Conservation (phyloP, 2,797 vertebrate species). For the Columba guinea region DNA sequence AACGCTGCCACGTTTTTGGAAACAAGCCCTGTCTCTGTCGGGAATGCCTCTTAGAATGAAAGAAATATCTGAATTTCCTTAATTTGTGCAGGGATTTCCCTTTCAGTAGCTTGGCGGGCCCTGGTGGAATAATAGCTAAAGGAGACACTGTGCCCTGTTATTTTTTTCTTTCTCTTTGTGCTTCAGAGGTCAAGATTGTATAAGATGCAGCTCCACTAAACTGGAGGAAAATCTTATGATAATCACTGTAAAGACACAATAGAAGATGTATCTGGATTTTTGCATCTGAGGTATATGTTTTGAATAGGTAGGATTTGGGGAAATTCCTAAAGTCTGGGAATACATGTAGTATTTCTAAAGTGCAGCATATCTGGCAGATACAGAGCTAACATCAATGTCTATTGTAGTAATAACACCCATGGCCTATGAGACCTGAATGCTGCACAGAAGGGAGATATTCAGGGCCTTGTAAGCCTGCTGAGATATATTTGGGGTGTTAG, state of each 20-base stretch:
- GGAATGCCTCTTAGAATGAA: constrained; percentile 22
- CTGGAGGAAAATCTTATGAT: neutral
- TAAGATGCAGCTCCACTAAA: neutral
- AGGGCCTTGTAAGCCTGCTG: neutral
- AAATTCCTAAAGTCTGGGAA: constrained; percentile 13
- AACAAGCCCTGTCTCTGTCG: neutral
- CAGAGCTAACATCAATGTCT: neutral
- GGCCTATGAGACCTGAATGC: neutral
- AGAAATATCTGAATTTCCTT: constrained; percentile 18
- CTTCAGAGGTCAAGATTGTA: neutral
- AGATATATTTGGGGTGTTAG: neutral
- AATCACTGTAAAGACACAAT: neutral
- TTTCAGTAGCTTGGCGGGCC: constrained; percentile 1
- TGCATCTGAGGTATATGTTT: constrained; percentile 18
- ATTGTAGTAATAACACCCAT: neutral
- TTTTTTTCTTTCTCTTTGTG: neutral
- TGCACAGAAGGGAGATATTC: neutral
- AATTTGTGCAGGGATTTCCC: constrained; percentile 34
- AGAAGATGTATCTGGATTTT: constrained; percentile 13
- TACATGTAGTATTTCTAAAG: neutral
- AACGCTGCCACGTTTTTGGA: constrained; percentile 37
- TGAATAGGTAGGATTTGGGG: neutral
- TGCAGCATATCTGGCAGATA: neutral
- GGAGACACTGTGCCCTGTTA: neutral
- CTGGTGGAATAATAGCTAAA: neutral